These are phyloP conservation scores for Rhimphoctona megacephalus DNA, from an alignment of 2,888 invertebrate species.

Conservation along the genomic window DNA sequence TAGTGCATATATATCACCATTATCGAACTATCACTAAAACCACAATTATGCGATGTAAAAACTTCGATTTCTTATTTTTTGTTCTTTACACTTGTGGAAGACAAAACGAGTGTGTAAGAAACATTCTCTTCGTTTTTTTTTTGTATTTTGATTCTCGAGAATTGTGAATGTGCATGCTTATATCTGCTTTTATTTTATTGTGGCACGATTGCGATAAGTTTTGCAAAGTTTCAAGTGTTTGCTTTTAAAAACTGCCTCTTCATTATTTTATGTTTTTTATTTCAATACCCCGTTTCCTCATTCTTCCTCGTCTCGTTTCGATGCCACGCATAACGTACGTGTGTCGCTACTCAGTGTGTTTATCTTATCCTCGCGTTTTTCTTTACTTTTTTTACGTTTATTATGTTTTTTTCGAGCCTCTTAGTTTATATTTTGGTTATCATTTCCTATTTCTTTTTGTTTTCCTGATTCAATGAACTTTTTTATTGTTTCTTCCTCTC, in stretches of 20 bases:
- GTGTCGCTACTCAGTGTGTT: neutral
- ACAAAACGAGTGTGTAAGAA: slow-evolving; percentile 57
- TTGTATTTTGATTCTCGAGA: slow-evolving; percentile 28
- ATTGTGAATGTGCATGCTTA: slow-evolving; percentile 19
- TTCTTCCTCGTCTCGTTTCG: too few relatives aligned
- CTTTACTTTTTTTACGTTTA: neutral
- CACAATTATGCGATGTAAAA: slow-evolving; percentile 54
- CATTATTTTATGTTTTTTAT: slow-evolving; percentile 21
- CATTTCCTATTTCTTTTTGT: slow-evolving; percentile 13
- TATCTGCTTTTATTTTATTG: slow-evolving; percentile 19
- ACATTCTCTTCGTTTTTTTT: slow-evolving; percentile 9
- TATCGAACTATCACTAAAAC: slow-evolving; percentile 52
- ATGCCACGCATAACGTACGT: neutral
- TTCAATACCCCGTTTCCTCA: neutral
- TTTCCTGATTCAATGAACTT: neutral
- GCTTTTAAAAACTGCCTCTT: slow-evolving; percentile 15
- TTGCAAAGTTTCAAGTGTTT: slow-evolving; percentile 20
- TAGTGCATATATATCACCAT: neutral
- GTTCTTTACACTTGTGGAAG: slow-evolving; percentile 57
- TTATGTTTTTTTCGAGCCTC: slow-evolving; percentile 44
- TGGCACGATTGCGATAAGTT: slow-evolving; percentile 46
- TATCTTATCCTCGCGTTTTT: neutral
- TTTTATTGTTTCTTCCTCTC: slow-evolving; percentile 12
- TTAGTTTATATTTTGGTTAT: slow-evolving; percentile 47
- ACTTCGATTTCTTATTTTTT: slow-evolving; percentile 16